Conservation (phyloP, 2,797 vertebrate species). For the Galago senegalensis region DNA sequence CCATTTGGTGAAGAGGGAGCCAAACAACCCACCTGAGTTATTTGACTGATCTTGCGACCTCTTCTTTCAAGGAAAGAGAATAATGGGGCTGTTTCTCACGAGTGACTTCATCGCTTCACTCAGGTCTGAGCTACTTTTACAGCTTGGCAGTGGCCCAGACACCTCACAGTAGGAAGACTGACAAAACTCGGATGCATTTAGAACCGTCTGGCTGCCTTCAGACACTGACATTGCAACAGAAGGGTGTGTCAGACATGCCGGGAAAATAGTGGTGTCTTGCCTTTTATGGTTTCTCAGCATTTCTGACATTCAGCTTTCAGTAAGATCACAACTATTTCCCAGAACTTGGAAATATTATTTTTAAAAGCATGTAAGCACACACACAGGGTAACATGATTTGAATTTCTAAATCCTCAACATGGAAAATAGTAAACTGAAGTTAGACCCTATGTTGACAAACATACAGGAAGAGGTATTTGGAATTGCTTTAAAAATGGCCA, state of each 20-base stretch:
- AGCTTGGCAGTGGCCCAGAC: slow-evolving; percentile 71
- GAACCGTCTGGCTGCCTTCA: slow-evolving; percentile 28
- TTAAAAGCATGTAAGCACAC: background rate
- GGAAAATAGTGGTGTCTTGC: background rate
- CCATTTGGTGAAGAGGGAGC: background rate
- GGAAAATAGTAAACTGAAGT: slow-evolving; percentile 1
- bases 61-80: slow-evolving; percentile 49
- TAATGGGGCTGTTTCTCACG: slow-evolving; percentile 57
- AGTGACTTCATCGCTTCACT: slow-evolving; percentile 73
- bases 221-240: slow-evolving; percentile 27
- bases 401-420: slow-evolving; percentile 45
- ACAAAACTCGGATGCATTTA: slow-evolving; percentile 53
- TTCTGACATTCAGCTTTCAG: slow-evolving; percentile 35
- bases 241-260: background rate
- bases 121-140: slow-evolving; percentile 78
- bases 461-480: background rate
- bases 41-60: slow-evolving; percentile 54
- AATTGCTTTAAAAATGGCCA: background rate
- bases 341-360: background rate
- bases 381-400: background rate
- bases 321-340: slow-evolving; percentile 6
- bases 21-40: slow-evolving; percentile 9
- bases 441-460: background rate
- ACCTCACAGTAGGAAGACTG: slow-evolving; percentile 55
- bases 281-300: background rate